Conservation (phyloP, 1,140 invertebrate genomes). For the Achatina immaculata region DNA sequence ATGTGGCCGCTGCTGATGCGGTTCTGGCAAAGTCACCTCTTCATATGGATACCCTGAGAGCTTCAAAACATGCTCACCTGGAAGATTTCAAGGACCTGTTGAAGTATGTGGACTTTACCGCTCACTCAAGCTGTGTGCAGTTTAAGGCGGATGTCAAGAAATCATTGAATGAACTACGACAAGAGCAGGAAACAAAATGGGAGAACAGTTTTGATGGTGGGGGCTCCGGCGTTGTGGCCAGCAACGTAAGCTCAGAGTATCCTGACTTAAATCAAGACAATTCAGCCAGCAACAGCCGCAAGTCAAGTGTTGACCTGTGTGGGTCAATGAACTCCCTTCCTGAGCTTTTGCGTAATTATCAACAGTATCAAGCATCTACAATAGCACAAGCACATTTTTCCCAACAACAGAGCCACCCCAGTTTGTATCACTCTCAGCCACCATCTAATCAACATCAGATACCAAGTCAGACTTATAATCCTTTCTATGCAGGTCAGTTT, state of each 20-base stretch:
- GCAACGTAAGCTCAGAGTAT: background rate
- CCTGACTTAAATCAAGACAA: background rate
- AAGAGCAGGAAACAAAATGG: constrained; percentile 23
- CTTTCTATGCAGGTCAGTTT: constrained; percentile 15
- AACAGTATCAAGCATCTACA: too few species aligned
- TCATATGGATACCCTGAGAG: constrained; percentile 1
- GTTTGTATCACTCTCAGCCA: background rate
- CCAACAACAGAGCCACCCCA: too few species aligned
- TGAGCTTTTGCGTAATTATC: too few species aligned
- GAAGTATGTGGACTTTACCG: constrained; percentile 14
- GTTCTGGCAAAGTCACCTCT: background rate
- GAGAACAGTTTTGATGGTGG: constrained; percentile 25
- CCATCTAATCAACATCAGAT: background rate
- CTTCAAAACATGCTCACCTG: background rate
- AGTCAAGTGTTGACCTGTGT: constrained; percentile 23
- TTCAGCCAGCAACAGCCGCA: constrained; percentile 17
- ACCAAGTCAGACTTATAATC: constrained; percentile 1
- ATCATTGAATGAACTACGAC: constrained; percentile 17
- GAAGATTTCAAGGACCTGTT: background rate
- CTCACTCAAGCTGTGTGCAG: background rate
- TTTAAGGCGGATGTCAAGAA: constrained; percentile 27
- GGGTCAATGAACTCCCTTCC: background rate
- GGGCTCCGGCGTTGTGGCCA: background rate
- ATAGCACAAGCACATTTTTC: too few species aligned
- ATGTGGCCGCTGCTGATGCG: background rate